Evolutionary conservation across 2,888 invertebrate species (phyloP), one percentile per base, ranked within the genome.

Genomic region (Oegoconia quadripuncta): DNA sequence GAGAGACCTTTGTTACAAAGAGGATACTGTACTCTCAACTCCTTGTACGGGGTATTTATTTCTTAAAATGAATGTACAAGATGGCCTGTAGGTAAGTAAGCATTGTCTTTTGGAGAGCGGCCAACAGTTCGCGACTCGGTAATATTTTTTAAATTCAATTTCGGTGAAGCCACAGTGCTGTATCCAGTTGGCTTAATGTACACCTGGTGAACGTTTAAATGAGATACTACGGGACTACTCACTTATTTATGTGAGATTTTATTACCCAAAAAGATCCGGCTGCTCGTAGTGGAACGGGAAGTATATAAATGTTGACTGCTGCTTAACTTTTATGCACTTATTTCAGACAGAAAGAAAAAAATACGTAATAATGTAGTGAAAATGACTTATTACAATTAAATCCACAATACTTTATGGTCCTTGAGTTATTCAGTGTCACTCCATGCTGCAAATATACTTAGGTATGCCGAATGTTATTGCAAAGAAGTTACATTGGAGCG

Each of bases 61-160:
- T 69, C 71, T 64, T 74, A 71, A 79, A 81, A 81, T 81, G 74
- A 79, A 82, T 79, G 75, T 74, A 77, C 78, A 81, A 77, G 79
- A 71, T 66, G 69, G 64, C 55, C 59, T 57, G 67, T 72, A 69
- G 61, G 71, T 79, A 74, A 47, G 34, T 37, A 38, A 35, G 42
- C 28, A 41, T 83, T 84, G 82, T 86, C 80, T 86, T 74, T 81
- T 86, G 84, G 86, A 83, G 66, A 62, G 70, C 69, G 60, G 83
- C 86, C 86, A 86, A 82, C 72, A 66, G 69, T 78, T 71, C 74
- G 72, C 70, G 74, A 74, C 70, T 74, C 60, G 76, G 84, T 82
- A 80, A 86, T 86, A 86, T 86, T 86, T 86, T 86, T 86, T 80
- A 83, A 86, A 86, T 86, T 86, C 84, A 86, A 86, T 86, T 86